A percentile compares a stretch with the other conserved stretches of the same genome.
Evolutionary conservation across 2,113 vertebrate genomes (phyloP).

Genomic region (Catharus bicknelli): DNA sequence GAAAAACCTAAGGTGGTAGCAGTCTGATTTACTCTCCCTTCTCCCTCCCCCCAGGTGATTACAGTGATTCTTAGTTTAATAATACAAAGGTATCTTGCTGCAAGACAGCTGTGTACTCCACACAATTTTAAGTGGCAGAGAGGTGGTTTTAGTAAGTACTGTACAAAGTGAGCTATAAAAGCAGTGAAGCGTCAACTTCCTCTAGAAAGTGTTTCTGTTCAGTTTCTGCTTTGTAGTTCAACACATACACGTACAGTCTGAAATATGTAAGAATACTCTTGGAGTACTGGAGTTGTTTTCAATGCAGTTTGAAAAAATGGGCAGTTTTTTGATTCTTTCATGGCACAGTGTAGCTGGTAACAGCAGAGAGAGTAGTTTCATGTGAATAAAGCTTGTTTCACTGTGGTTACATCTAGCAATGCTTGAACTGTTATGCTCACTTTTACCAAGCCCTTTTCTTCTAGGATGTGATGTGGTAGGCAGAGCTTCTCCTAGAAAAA

Average conservation of each 20-base stretch:
- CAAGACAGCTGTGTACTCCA: conserved; percentile 62
- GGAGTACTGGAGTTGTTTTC: neutral
- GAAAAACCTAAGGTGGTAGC: conserved; percentile 61
- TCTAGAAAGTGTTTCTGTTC: conserved; percentile 7
- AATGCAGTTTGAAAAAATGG: conserved; percentile 4
- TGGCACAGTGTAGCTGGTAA: conserved; percentile 48
- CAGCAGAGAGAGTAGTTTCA: conserved; percentile 67
- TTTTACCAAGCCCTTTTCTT: conserved; percentile 94
- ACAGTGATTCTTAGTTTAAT: conserved; percentile 31
- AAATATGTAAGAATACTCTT: neutral
- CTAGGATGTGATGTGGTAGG: conserved; percentile 96
- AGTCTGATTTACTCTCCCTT: conserved; percentile 39
- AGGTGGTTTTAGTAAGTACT: conserved; percentile 15
- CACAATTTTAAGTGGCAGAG: conserved; percentile 50
- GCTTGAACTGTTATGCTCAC: conserved; percentile 89
- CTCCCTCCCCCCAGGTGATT: neutral
- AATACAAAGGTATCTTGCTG: conserved; percentile 56
- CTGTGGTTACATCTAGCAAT: conserved; percentile 81
- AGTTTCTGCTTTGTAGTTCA: neutral
- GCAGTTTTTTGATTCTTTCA: conserved; percentile 11
- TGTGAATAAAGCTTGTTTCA: conserved; percentile 78
- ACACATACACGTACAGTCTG: neutral
- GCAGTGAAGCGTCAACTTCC: conserved; percentile 11
- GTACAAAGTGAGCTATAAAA: conserved; percentile 59
- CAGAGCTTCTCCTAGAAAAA: conserved; percentile 90